These are phyloP conservation scores for Mylabris phalerata DNA, from an alignment of 1,140 invertebrate genomes.

Conservation along the genomic window DNA sequence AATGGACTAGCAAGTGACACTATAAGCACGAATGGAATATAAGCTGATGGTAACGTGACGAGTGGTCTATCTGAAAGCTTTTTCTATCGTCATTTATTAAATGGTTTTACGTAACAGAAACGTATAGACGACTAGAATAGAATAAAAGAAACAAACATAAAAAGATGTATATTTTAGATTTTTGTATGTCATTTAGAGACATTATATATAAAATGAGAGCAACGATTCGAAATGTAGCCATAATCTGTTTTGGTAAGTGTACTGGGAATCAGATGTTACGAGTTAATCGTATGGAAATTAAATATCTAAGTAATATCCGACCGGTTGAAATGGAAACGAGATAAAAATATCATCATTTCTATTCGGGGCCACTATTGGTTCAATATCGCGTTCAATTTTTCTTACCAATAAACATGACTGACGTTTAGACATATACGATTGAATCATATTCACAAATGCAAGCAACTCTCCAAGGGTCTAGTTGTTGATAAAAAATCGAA, in stretches of 20 bases:
- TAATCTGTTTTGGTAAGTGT: conserved; percentile 12
- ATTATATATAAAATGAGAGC: conserved; percentile 9
- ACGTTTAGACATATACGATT: conserved; percentile 20
- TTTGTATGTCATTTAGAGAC: conserved; percentile 1
- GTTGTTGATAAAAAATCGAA: not conserved
- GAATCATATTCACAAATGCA: conserved; percentile 12
- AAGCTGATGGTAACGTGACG: conserved; percentile 22
- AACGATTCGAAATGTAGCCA: conserved; percentile 13
- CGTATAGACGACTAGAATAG: not conserved
- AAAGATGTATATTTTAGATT: not conserved
- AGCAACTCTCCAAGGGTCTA: not conserved
- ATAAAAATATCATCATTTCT: conserved; percentile 30
- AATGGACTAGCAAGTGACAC: conserved; percentile 37
- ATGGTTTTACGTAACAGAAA: conserved; percentile 11
- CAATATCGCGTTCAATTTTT: conserved; percentile 24
- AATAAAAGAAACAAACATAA: conserved; percentile 4
- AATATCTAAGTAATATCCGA: conserved; percentile 34
- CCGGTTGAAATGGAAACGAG: conserved; percentile 30
- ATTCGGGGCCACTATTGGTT: conserved; percentile 20
- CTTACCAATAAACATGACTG: conserved; percentile 26
- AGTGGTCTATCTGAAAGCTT: conserved; percentile 32
- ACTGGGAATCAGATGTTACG: conserved; percentile 26
- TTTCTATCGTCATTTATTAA: conserved; percentile 18
- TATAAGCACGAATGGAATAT: conserved; percentile 14
- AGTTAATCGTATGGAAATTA: conserved; percentile 34